Evolutionary conservation across 2,797 vertebrate genomes (phyloP), one percentile per base, ranked within the genome.

Genomic region (Crypturellus tataupa): DNA sequence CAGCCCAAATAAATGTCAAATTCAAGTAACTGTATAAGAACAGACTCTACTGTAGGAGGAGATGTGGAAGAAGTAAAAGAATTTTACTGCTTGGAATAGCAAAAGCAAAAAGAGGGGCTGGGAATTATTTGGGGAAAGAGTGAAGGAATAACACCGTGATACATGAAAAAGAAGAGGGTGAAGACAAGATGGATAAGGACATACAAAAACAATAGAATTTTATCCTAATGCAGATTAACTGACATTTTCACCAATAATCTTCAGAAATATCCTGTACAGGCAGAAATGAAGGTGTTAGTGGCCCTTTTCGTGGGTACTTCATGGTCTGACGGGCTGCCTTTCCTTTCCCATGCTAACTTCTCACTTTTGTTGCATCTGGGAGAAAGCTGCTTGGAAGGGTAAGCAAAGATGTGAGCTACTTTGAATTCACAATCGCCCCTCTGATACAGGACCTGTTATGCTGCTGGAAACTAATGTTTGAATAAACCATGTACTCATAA

Each of bases 341-440:
- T 11, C 6, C 2, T 56, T 75, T 18, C 39, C 31, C 2, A 0
- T 72, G 24, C 24, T 76, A 3, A 12, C 19, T 71, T 87, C 29
- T 71, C 39, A 19, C 21, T 44, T 59, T 3, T 23, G 20, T 73
- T 29, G 23, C 16, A 20, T 70, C 17, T 49, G 37, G 58, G 46
- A 6, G 0, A 0, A 85, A 85, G 21, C 6, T 17, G 31, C 20
- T 56, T 27, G 25, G 27, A 37, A 27, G 16, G 8, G 58, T 40
- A 75, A 75, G 6, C 0, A 2, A 70, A 83, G 16, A 16, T 7
- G 20, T 47, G 55, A 75, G 33, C 21, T 40, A 5, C 44, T 75
- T 76, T 1, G 2, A 65, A 80, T 53, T 80, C 58, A 18, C 35
- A 71, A 1, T 58, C 51, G 21, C 19, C 9, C 25, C 42, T 78